Conservation (phyloP, 2,797 vertebrate genomes). For the Pantherophis vulpinus region DNA sequence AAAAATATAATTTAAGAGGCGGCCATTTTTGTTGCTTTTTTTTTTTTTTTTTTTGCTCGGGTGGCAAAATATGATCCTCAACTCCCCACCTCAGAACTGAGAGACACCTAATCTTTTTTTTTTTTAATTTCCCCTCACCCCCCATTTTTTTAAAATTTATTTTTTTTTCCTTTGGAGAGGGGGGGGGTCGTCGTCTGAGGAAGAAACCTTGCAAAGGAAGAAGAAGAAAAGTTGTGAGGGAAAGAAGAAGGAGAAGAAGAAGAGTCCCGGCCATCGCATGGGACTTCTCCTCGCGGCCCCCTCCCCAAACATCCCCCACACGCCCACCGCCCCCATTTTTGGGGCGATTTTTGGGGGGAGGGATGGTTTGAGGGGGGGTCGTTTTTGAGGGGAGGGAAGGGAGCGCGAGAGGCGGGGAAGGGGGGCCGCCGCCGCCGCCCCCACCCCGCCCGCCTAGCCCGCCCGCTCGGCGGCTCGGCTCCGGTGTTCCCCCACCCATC, state of each 20-base stretch:
- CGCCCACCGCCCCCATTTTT: background rate
- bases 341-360: background rate
- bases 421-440: background rate
- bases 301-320: background rate
- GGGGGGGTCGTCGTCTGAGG: constrained; percentile 36
- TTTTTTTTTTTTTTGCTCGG: constrained; percentile 74
- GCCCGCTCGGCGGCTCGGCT: background rate
- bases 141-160: background rate
- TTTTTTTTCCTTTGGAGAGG: background rate
- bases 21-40: constrained; percentile 86
- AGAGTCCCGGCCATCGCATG: constrained; percentile 26
- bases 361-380: background rate
- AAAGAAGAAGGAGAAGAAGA: constrained; percentile 8
- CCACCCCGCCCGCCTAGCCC: background rate
- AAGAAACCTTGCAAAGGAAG: background rate
- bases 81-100: constrained; percentile 90
- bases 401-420: background rate
- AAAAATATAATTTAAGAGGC: constrained; percentile 93
- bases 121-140: background rate
- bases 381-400: background rate
- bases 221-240: background rate
- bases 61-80: constrained; percentile 91
- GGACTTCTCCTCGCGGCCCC: constrained; percentile 8
- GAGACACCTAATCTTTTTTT: constrained; percentile 69
- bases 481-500: constrained; percentile 18